Evolutionary conservation across 2,888 invertebrate genomes (phyloP), one percentile per base, ranked within the genome.

Genomic region (Ommatoiulus sabulosus): DNA sequence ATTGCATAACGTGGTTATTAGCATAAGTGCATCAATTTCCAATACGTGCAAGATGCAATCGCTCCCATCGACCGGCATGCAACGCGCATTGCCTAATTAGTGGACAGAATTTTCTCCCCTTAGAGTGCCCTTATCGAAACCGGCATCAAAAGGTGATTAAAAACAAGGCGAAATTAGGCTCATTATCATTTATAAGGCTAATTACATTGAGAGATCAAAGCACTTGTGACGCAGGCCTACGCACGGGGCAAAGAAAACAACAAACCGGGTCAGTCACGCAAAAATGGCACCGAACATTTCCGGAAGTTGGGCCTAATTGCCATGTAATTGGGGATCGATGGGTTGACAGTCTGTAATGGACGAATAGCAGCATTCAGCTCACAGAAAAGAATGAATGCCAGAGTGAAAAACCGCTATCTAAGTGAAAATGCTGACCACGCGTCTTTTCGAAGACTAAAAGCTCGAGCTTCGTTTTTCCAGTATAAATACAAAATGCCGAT

Each of bases 11-110:
- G 72, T 72, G 24, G 72, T 72, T 72, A 72, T 72, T 72, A 72
- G 72, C 72, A 72, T 72, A 72, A 72, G 72, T 72, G 72, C 72
- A 72, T 72, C 72, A 72, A 72, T 72, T 72, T 72, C 24, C 72
- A 72, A 72, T 72, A 72, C 24, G 15, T 72, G 8, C 72, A 72
- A 72, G 72, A 72, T 72, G 72, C 72, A 72, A 72, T 72, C 72
- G 72, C 72, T 72, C 72, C 24, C 72, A n/a, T 72, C 72, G 72
- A 72, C 72, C 72, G 20, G 72, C 72, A 72, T 72, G 72, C 72
- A 72, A 24, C 72, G 72, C 72, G 24, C 72, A 72, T 72, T 72
- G 20, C 72, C 72, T 72, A 72, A 72, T 72, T 72, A 72, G 72
- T 24, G 72, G 72, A 24, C 72, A 72, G 10, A 72, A 72, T 72